Base-by-base conservation (phyloP, 2,797 vertebrate species). In the Molossus alvarezi region DNA sequence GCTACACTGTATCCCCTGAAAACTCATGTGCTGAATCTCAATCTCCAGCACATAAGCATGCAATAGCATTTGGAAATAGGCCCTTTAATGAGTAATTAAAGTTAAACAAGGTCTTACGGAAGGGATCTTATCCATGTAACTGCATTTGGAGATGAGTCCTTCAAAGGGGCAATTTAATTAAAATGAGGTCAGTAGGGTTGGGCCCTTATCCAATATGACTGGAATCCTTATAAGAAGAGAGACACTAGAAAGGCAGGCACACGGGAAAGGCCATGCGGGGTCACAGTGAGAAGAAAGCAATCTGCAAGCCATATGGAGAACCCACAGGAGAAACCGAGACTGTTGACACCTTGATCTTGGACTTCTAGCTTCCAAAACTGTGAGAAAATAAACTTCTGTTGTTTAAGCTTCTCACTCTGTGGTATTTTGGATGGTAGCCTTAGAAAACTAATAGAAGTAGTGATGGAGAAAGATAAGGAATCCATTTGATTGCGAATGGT, bases 271-370 rank as follows among this genome's bases (percentile, higher is more conserved):
- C 18, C 75, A 0, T 6, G 29, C 9, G 33, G 51, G 58, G 51
- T 37, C 53, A 21, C 7, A 25, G 37, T 4, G 27, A 73, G 12
- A 64, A 2, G 29, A 8, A 0, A 0, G 33, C 9, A 25, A 9
- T 65, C 75, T 25, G 3, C 13, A 25, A 71, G 23, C 4, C 17
- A 23, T 14, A 29, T 1, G 18, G 58, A 81, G 29, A 62, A 17
- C 37, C 5, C 57, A 20, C 1, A 0, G 4, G 18, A n/a, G 45
- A 21, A 71, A 48, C 0, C 12, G 18, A 27, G 12, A 2, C 29
- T 81, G 6, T 5, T 6, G 0, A 29, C 17, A 51, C 9, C 27
- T 18, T 76, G n/a, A 45, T 20, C 14, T 23, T 58, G 11, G 29
- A 55, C 51, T 62, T 72, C 11, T 10, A 41, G 37, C 3, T 23